Conservation (phyloP, 2,888 invertebrate genomes). For the Agonum fuliginosum region DNA sequence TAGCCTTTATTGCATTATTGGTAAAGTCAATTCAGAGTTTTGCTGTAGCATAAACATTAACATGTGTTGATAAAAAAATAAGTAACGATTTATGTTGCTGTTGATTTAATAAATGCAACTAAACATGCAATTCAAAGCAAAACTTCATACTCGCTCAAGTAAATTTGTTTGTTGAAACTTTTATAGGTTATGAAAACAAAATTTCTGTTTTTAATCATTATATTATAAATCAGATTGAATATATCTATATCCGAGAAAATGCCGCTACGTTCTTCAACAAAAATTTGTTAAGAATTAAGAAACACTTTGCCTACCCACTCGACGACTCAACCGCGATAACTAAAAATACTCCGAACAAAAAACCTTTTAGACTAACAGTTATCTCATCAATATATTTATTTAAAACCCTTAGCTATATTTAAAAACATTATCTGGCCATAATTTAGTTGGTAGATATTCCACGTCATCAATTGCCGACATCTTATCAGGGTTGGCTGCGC, state of each 20-base stretch:
- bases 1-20: too few relatives aligned
- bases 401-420: slow-evolving; percentile 44
- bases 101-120: too few relatives aligned
- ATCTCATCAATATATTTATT: slow-evolving; percentile 46
- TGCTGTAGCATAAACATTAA: too few relatives aligned
- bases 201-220: too few relatives aligned
- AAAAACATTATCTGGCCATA: slow-evolving; percentile 42
- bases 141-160: too few relatives aligned
- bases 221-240: too few relatives aligned
- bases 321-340: slow-evolving; percentile 7
- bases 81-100: too few relatives aligned
- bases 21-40: too few relatives aligned
- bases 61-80: too few relatives aligned
- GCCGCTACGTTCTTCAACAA: neutral
- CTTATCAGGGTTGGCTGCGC: slow-evolving; percentile 41
- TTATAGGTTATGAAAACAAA: too few relatives aligned
- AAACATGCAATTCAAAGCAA: too few relatives aligned
- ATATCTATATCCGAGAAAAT: neutral
- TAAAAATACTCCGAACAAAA: neutral
- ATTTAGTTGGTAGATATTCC: slow-evolving; percentile 50
- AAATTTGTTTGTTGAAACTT: too few relatives aligned
- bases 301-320: slow-evolving; percentile 7
- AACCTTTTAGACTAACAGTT: slow-evolving; percentile 24
- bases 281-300: neutral
- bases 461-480: slow-evolving; percentile 47